Evolutionary conservation across 92 coral and sea anemone genomes (phyloP).

Genomic region (Muricea muricata): DNA sequence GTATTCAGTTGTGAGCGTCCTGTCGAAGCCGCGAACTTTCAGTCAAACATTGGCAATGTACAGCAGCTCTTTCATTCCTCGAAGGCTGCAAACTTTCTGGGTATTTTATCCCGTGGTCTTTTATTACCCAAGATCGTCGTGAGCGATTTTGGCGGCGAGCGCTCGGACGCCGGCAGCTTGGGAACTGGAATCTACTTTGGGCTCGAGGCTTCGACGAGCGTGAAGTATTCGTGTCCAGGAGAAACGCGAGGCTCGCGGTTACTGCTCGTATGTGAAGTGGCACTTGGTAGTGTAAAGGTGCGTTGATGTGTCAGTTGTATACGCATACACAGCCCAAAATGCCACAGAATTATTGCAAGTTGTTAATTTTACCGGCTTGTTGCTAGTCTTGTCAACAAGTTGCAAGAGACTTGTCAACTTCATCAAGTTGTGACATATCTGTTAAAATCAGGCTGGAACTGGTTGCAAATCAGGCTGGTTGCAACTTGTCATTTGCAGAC

Average conservation of each 20-base stretch:
- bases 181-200: conserved; percentile 95
- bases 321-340: too few species aligned
- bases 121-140: conserved; percentile 88
- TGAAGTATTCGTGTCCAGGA: conserved; percentile 86
- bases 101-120: conserved; percentile 73
- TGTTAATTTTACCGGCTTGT: too few species aligned
- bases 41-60: conserved; percentile 73
- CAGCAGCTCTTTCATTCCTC: conserved; percentile 88
- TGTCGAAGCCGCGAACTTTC: conserved; percentile 75
- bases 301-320: too few species aligned
- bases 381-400: too few species aligned
- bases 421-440: too few species aligned
- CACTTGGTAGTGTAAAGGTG: conserved; percentile 90
- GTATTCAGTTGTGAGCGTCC: conserved; percentile 85
- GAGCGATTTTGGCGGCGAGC: conserved; percentile 91
- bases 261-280: conserved; percentile 86
- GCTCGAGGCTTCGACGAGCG: conserved; percentile 84
- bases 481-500: too few species aligned
- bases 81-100: conserved; percentile 58
- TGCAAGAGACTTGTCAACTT: too few species aligned
- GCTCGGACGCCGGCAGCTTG: conserved; percentile 92
- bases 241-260: conserved; percentile 77
- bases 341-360: too few species aligned
- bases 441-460: too few species aligned
- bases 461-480: too few species aligned